Percentiles rank a stretch among this genome's conserved stretches.
Evolutionary conservation across 2,888 invertebrate genomes (phyloP).

Genomic region (Cantharis rufa): DNA sequence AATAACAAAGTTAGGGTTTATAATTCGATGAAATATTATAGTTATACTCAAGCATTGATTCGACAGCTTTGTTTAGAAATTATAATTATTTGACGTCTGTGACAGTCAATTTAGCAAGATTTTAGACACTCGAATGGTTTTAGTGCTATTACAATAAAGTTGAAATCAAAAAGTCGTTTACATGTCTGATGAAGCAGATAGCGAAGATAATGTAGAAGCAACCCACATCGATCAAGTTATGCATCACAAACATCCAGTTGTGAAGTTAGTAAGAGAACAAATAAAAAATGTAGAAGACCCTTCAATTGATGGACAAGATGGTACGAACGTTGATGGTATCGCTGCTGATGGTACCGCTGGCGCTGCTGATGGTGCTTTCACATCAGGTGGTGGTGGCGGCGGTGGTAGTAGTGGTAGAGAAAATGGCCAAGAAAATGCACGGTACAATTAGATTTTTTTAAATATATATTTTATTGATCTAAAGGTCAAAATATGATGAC

Average conservation of each 20-base stretch:
- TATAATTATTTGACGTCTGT: slow-evolving; percentile 2
- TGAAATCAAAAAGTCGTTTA: not conserved
- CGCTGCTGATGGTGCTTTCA: no score
- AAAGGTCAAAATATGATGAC: no score
- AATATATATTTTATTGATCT: not conserved
- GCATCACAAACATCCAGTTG: slow-evolving; percentile 30
- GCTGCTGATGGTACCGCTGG: not conserved
- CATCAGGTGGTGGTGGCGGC: not conserved
- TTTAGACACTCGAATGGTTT: not conserved
- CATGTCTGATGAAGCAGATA: slow-evolving; percentile 2
- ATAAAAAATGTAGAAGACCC: slow-evolving; percentile 12
- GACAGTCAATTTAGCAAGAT: not conserved
- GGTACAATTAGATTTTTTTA: not conserved
- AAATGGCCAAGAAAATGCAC: not conserved
- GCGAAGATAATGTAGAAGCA: not conserved
- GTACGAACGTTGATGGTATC: not conserved
- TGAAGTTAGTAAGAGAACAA: slow-evolving; percentile 29
- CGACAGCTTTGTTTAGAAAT: slow-evolving; percentile 6
- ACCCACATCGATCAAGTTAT: slow-evolving; percentile 3
- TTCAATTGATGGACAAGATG: not conserved
- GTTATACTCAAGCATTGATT: not conserved
- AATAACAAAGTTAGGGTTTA: not conserved
- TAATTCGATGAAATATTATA: not conserved
- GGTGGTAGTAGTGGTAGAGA: not conserved
- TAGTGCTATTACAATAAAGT: not conserved